phyloP scores from a whole-genome alignment of 2,113 vertebrate species.

The Colius striatus region DNA sequence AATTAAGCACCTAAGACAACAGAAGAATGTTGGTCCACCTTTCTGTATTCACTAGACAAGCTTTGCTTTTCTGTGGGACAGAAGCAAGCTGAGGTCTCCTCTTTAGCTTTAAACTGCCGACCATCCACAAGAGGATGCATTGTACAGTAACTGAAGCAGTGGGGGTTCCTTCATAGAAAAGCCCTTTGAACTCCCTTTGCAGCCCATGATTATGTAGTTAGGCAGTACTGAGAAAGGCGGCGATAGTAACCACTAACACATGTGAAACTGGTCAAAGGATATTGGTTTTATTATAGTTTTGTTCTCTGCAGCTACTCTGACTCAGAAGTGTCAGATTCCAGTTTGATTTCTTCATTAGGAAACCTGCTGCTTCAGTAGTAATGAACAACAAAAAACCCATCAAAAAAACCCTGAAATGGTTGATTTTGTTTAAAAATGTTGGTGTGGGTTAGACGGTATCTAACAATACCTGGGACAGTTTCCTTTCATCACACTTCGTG shows the following conservation, averaged over 20 bases:
- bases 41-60: neutral
- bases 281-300: slow-evolving; percentile 68
- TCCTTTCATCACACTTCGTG: slow-evolving; percentile 25
- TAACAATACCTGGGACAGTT: slow-evolving; percentile 3
- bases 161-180: neutral
- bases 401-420: neutral
- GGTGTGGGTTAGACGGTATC: neutral
- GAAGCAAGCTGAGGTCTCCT: neutral
- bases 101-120: neutral
- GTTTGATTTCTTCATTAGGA: slow-evolving; percentile 62
- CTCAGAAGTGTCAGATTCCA: slow-evolving; percentile 54
- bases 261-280: slow-evolving; percentile 41
- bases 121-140: neutral
- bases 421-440: slow-evolving; percentile 32
- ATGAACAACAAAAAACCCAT: neutral
- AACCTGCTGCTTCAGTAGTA: slow-evolving; percentile 33
- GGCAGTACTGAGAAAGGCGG: neutral
- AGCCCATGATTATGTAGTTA: neutral
- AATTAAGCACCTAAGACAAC: rapidly evolving
- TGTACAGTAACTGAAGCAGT: neutral
- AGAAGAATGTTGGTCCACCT: neutral
- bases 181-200: neutral
- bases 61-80: neutral
- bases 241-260: slow-evolving; percentile 62
- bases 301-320: slow-evolving; percentile 44